These are phyloP conservation scores for Halocynthia roretzi DNA, from an alignment of 23 tunicate species.

Conservation along the genomic window DNA sequence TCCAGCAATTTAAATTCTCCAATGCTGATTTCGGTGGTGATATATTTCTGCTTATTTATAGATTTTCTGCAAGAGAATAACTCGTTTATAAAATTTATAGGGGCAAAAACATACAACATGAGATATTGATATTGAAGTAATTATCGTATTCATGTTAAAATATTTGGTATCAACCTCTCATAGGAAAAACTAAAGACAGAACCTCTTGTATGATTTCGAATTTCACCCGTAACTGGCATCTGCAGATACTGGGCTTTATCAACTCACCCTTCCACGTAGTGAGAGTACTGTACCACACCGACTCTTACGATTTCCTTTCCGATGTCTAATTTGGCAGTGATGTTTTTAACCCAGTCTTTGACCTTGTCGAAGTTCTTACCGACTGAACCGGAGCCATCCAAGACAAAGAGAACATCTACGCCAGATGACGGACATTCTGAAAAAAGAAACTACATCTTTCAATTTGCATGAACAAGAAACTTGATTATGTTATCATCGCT, in stretches of 20 bases:
- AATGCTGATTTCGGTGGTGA: not conserved
- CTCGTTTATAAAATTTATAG: no score
- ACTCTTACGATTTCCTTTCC: not conserved
- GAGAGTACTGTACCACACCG: slow-evolving; percentile 5
- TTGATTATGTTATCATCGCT: no score
- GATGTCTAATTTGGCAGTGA: not conserved
- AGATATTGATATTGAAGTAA: no score
- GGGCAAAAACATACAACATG: no score
- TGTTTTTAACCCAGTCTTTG: slow-evolving; percentile 7
- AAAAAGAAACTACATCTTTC: not conserved
- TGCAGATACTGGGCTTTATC: no score
- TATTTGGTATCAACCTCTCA: no score
- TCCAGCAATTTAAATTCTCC: not conserved
- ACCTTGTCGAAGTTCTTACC: not conserved
- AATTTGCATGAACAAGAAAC: no score
- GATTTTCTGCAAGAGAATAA: no score
- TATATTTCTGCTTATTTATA: not conserved
- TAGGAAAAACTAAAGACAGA: no score
- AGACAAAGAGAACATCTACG: not conserved
- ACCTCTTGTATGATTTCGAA: no score
- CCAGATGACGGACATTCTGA: not conserved
- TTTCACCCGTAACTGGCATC: no score
- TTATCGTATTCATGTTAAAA: no score
- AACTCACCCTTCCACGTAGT: not conserved
- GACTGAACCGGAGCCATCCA: slow-evolving; percentile 7